Evolutionary conservation across 1,140 invertebrate genomes (phyloP).

Genomic region (Lordiphosa mommai): DNA sequence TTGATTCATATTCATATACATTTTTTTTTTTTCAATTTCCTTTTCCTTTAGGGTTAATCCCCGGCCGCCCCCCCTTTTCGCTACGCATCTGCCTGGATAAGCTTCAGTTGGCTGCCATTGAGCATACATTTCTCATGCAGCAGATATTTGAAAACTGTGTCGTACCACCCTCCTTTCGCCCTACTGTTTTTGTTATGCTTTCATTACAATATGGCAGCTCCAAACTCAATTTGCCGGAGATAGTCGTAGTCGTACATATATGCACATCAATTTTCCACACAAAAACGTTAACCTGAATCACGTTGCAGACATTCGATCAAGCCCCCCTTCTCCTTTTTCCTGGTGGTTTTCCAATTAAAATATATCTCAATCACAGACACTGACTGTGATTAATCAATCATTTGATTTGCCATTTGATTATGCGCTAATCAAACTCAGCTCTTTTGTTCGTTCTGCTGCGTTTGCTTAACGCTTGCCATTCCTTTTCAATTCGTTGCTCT

Average conservation of each 20-base stretch:
- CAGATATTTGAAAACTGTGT: constrained; percentile 11
- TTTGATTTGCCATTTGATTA: constrained; percentile 34
- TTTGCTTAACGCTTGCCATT: constrained; percentile 21
- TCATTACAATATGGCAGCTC: constrained; percentile 36
- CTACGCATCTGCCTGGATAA: neutral
- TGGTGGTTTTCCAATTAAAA: constrained; percentile 53
- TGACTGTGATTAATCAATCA: constrained; percentile 52
- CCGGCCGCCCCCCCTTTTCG: neutral
- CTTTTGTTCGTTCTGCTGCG: constrained; percentile 1
- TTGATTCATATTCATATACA: too few species aligned
- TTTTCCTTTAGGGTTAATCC: too few species aligned
- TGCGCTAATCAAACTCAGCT: constrained; percentile 41
- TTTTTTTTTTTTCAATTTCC: too few species aligned
- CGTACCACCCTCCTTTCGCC: neutral
- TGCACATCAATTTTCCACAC: constrained; percentile 36
- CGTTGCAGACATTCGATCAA: constrained; percentile 25
- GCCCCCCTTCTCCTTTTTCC: neutral
- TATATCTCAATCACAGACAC: constrained; percentile 26
- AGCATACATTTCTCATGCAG: constrained; percentile 26
- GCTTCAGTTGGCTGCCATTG: constrained; percentile 12
- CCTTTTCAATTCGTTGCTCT: constrained; percentile 19
- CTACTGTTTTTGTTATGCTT: constrained; percentile 45
- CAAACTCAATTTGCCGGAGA: constrained; percentile 13
- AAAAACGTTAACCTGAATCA: constrained; percentile 14
- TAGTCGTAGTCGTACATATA: constrained; percentile 1